These are phyloP conservation scores for Drosophila borealis DNA, from an alignment of 2,888 invertebrate species.

Conservation along the genomic window DNA sequence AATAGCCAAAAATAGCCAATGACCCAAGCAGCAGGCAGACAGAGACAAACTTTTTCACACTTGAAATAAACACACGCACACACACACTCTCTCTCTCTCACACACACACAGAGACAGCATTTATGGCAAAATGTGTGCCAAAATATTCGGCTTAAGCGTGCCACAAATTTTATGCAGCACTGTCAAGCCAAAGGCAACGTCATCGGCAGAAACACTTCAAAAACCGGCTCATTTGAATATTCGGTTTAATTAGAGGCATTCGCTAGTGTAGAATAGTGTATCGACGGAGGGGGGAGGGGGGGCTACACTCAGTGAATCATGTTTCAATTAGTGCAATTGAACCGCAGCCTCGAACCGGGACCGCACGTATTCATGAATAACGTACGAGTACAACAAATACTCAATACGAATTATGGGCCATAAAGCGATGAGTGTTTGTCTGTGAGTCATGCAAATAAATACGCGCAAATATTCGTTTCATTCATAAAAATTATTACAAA, in stretches of 20 bases:
- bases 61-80: slow-evolving; percentile 27
- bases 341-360: slow-evolving; percentile 17
- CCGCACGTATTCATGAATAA: slow-evolving; percentile 31
- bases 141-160: slow-evolving; percentile 48
- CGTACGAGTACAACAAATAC: slow-evolving; percentile 4
- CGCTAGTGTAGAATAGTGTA: background rate
- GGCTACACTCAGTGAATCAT: slow-evolving; percentile 58
- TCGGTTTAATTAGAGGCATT: slow-evolving; percentile 69
- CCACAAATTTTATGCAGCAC: slow-evolving; percentile 53
- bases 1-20: slow-evolving; percentile 15
- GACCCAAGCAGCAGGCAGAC: slow-evolving; percentile 11
- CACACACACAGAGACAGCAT: slow-evolving; percentile 19
- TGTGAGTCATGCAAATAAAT: slow-evolving; percentile 25
- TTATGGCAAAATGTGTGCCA: slow-evolving; percentile 48
- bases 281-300: background rate
- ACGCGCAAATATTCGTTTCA: slow-evolving; percentile 23
- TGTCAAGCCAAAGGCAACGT: slow-evolving; percentile 26
- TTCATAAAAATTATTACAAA: slow-evolving; percentile 25
- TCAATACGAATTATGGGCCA: slow-evolving; percentile 8
- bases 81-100: background rate
- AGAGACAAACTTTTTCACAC: slow-evolving; percentile 38
- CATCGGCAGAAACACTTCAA: slow-evolving; percentile 28
- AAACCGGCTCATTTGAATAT: slow-evolving; percentile 58
- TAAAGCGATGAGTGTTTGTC: slow-evolving; percentile 27
- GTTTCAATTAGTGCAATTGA: slow-evolving; percentile 75